phyloP scores from a whole-genome alignment of 2,797 vertebrate genomes.

The Chelon labrosus region DNA sequence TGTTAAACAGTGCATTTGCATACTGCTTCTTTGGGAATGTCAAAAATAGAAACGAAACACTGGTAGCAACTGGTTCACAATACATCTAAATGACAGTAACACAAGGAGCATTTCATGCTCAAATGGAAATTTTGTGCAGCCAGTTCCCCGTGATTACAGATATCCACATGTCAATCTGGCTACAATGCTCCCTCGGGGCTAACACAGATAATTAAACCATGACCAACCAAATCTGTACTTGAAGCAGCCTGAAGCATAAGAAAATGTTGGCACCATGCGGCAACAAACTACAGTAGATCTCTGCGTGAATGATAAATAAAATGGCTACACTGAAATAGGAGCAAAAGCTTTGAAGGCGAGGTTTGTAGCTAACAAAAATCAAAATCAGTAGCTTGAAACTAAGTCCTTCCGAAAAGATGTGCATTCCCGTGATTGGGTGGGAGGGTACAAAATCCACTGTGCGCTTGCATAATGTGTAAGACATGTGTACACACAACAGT shows the following conservation, averaged over 20 bases:
- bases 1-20: background rate
- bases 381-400: no score
- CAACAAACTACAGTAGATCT: background rate
- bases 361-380: no score
- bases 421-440: background rate
- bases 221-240: no score
- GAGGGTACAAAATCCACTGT: background rate
- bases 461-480: background rate
- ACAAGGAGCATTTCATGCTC: background rate
- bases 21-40: background rate
- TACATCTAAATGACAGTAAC: background rate
- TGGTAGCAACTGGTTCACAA: background rate
- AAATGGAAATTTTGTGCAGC: background rate
- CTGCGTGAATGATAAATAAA: background rate
- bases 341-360: no score
- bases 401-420: background rate
- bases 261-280: constrained; percentile 20
- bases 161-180: constrained; percentile 1
- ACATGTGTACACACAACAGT: background rate
- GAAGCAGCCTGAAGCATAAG: constrained; percentile 21
- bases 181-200: background rate
- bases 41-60: background rate
- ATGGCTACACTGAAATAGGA: no score
- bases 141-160: constrained; percentile 15
- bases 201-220: constrained; percentile 34